Evolutionary conservation across 2,888 invertebrate genomes (phyloP).

Genomic region (Andrena flavipes): DNA sequence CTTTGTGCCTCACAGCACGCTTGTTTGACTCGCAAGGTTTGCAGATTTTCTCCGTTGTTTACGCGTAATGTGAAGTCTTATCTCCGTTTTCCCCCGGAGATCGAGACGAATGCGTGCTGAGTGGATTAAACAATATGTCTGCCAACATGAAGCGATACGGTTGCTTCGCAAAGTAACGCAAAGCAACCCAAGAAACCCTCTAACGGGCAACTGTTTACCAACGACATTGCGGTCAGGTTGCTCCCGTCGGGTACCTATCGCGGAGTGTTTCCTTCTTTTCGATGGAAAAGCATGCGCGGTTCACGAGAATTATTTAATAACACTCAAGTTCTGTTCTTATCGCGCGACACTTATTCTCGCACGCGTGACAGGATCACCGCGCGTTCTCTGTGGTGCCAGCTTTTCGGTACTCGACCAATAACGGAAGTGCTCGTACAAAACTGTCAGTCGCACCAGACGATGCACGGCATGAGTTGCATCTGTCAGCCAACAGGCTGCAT

Average conservation of each 20-base stretch:
- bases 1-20: not conserved
- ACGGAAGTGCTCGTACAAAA: constrained; percentile 51
- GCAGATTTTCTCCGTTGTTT: not conserved
- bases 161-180: constrained; percentile 19
- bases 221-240: constrained; percentile 26
- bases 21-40: not conserved
- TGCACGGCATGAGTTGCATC: constrained; percentile 41
- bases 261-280: no score
- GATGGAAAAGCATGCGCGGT: no score
- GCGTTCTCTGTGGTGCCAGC: constrained; percentile 8
- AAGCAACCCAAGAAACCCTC: constrained; percentile 41
- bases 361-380: not conserved
- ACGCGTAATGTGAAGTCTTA: not conserved
- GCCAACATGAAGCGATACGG: not conserved
- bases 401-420: constrained; percentile 47
- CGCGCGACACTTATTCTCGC: constrained; percentile 5
- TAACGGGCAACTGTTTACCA: constrained; percentile 43
- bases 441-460: constrained; percentile 46
- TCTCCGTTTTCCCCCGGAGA: constrained; percentile 12
- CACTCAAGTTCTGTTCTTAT: constrained; percentile 28
- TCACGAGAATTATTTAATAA: constrained; percentile 18
- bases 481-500: constrained; percentile 42
- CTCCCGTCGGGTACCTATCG: constrained; percentile 6
- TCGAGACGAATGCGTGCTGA: constrained; percentile 39
- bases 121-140: constrained; percentile 53